These are phyloP conservation scores for Cryptocephalus primarius DNA, from an alignment of 2,888 invertebrate species.

Conservation along the genomic window DNA sequence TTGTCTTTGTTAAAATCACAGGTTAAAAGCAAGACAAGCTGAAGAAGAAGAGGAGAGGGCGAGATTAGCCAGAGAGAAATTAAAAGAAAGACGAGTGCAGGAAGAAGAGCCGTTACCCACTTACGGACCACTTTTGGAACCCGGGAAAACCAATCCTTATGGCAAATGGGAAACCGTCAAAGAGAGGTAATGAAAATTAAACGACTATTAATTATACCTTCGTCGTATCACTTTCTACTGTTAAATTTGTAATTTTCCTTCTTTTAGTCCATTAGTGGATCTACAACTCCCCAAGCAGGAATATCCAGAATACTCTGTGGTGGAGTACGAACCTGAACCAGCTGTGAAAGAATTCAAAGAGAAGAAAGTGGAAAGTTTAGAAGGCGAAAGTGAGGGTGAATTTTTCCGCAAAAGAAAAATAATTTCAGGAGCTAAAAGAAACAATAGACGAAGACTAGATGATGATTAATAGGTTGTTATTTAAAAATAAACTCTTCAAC, in stretches of 20 bases:
- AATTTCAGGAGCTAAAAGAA: constrained; percentile 43
- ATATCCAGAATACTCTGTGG: constrained; percentile 16
- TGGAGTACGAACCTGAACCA: constrained; percentile 37
- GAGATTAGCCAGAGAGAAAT: constrained; percentile 39
- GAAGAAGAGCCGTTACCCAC: constrained; percentile 30
- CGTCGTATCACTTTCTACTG: constrained; percentile 5
- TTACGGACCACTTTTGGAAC: constrained; percentile 46
- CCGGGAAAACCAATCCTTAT: constrained; percentile 54
- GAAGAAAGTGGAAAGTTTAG: constrained; percentile 46
- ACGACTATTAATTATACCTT: background rate
- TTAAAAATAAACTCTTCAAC: background rate
- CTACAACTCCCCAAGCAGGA: constrained; percentile 55
- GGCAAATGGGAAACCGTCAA: constrained; percentile 66
- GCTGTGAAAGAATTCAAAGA: constrained; percentile 48
- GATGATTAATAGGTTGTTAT: constrained; percentile 41
- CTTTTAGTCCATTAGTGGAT: constrained; percentile 39
- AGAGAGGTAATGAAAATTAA: constrained; percentile 39
- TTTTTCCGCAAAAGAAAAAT: constrained; percentile 62
- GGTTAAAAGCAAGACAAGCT: constrained; percentile 29
- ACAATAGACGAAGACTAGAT: constrained; percentile 52
- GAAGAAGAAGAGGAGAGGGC: constrained; percentile 43
- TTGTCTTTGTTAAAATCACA: constrained; percentile 2
- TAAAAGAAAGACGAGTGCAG: constrained; percentile 32
- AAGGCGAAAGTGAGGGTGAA: constrained; percentile 37
- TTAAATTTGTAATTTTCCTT: background rate